Evolutionary conservation across 2,888 invertebrate species (phyloP).

Genomic region (Cheilosia vernalis): DNA sequence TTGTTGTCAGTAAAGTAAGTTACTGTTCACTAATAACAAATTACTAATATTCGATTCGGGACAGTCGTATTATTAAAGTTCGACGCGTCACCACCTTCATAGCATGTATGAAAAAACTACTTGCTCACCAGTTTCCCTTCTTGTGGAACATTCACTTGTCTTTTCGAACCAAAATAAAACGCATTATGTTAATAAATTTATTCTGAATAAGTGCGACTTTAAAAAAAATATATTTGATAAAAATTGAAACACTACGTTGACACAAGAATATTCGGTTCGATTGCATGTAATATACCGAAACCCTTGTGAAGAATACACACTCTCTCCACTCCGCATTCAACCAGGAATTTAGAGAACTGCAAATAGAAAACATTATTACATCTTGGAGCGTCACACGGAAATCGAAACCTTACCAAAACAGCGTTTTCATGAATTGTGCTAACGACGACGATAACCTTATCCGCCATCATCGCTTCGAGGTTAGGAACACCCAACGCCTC

Average conservation of each 20-base stretch:
- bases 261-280: constrained; percentile 85
- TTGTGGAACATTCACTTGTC: background rate
- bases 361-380: constrained; percentile 76
- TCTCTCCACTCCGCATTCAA: constrained; percentile 89
- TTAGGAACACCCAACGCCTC: constrained; percentile 88
- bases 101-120: too few relatives aligned
- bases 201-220: constrained; percentile 11
- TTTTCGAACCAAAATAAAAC: background rate
- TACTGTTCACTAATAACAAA: too few relatives aligned
- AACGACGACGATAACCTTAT: constrained; percentile 89
- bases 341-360: constrained; percentile 94
- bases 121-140: too few relatives aligned
- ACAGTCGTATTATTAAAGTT: too few relatives aligned
- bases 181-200: constrained; percentile 23
- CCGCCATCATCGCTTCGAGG: constrained; percentile 85
- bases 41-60: too few relatives aligned
- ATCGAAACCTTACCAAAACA: constrained; percentile 85
- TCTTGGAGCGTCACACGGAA: background rate
- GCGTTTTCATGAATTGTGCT: constrained; percentile 91
- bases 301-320: constrained; percentile 95
- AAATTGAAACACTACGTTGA: constrained; percentile 78
- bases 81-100: too few relatives aligned
- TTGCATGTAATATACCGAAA: constrained; percentile 89
- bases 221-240: constrained; percentile 8
- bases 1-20: too few relatives aligned